phyloP scores from a whole-genome alignment of 2,113 vertebrate species.

The Rissa tridactyla region DNA sequence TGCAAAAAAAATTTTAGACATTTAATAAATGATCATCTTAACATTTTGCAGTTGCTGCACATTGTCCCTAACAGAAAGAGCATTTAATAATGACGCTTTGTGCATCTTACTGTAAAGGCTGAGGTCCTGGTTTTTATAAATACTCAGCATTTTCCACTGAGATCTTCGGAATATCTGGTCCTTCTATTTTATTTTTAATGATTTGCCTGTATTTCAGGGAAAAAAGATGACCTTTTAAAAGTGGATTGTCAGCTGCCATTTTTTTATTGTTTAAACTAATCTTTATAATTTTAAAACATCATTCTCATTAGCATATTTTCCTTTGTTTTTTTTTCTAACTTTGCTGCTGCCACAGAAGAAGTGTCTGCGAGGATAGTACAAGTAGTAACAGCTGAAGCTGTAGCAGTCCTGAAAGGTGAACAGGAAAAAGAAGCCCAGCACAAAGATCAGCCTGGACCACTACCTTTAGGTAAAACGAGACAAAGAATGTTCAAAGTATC shows the following conservation, averaged over 20 bases:
- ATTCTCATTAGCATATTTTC: not conserved
- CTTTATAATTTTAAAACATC: not conserved
- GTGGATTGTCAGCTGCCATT: not conserved
- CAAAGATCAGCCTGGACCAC: constrained; percentile 81
- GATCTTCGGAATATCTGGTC: not conserved
- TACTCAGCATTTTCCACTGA: not conserved
- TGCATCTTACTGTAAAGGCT: not conserved
- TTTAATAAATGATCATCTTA: not conserved
- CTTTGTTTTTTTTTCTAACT: constrained; percentile 31
- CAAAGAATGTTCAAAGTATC: not conserved
- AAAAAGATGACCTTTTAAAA: not conserved
- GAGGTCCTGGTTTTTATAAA: not conserved
- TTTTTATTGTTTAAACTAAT: not conserved
- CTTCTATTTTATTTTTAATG: not conserved
- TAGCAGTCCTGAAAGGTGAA: constrained; percentile 95
- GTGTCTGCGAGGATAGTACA: constrained; percentile 97
- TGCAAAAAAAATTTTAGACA: not conserved
- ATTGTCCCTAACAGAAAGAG: not conserved
- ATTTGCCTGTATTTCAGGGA: not conserved
- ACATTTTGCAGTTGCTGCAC: not conserved
- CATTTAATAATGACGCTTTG: not conserved
- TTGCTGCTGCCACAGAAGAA: constrained; percentile 84
- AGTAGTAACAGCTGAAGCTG: constrained; percentile 98
- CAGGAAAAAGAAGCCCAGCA: constrained; percentile 88
- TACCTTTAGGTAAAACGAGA: constrained; percentile 88